Percentiles rank a stretch among this genome's conserved stretches.
phyloP scores from a whole-genome alignment of 2,797 vertebrate genomes.

The Crocodylus rhombifer region DNA sequence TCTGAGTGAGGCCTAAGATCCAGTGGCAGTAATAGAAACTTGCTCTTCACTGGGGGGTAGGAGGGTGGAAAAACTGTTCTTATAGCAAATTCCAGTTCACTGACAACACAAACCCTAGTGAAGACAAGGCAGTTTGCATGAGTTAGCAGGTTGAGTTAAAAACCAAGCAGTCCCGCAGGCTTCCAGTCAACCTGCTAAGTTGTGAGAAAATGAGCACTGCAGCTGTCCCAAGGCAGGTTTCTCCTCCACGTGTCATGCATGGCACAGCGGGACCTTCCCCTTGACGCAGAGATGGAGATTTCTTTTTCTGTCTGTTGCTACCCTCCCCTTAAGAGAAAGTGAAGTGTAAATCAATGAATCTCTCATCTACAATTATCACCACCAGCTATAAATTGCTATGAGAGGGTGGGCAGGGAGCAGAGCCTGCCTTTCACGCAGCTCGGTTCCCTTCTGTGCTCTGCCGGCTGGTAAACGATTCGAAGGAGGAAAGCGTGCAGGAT shows the following conservation, averaged over 20 bases:
- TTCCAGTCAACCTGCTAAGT: neutral
- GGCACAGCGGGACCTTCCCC: neutral
- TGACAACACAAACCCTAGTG: neutral
- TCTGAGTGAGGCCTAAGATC: neutral
- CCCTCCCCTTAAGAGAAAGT: neutral
- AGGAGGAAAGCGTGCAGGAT: slow-evolving; percentile 49
- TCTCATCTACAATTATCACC: slow-evolving; percentile 39
- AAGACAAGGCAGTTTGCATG: neutral
- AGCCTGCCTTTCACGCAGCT: neutral
- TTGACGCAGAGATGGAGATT: neutral
- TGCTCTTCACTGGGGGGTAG: neutral
- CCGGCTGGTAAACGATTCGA: slow-evolving; percentile 41
- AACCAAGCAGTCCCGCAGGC: neutral
- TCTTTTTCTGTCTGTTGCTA: neutral
- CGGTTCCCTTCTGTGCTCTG: neutral
- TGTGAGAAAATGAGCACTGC: neutral
- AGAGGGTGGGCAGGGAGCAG: slow-evolving; percentile 1
- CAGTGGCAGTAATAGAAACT: no score
- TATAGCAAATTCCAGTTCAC: neutral
- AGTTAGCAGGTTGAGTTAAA: neutral
- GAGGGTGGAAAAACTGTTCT: neutral
- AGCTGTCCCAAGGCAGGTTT: neutral
- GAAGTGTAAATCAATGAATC: slow-evolving; percentile 15
- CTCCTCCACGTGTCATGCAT: neutral
- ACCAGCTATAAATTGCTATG: neutral